phyloP scores from a whole-genome alignment of 2,888 invertebrate species.

The Ophion ventricosus region DNA sequence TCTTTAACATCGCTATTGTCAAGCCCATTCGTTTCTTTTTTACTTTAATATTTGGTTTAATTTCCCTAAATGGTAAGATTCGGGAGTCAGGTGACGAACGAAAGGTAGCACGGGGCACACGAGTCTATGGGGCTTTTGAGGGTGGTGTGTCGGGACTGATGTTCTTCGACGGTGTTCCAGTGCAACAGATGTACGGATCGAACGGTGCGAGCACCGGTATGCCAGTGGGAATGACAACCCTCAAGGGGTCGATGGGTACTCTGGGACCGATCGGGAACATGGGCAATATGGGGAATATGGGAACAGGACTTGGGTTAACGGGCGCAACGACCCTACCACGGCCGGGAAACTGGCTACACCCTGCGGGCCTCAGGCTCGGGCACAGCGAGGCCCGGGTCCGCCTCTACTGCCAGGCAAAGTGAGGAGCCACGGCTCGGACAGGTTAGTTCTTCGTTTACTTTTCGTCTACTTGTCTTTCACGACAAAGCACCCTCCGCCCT shows the following conservation, averaged over 20 bases:
- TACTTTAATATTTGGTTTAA: not conserved
- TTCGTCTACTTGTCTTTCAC: not conserved
- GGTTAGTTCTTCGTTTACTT: constrained; percentile 75
- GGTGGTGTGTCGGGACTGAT: constrained; percentile 79
- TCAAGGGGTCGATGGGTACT: constrained; percentile 85
- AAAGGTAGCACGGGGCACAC: constrained; percentile 11
- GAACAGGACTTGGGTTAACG: constrained; percentile 81
- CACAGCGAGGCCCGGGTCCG: constrained; percentile 91
- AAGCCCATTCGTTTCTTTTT: not conserved
- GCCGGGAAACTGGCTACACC: constrained; percentile 98
- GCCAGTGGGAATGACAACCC: constrained; percentile 81
- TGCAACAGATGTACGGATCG: constrained; percentile 91
- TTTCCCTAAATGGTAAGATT: not conserved
- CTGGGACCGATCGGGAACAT: constrained; percentile 84
- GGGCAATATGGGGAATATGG: constrained; percentile 81
- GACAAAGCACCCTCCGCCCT: not conserved
- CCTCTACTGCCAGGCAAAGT: constrained; percentile 90
- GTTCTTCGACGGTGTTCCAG: constrained; percentile 85
- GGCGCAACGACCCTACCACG: constrained; percentile 83
- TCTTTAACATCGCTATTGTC: not conserved
- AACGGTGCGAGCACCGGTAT: constrained; percentile 86
- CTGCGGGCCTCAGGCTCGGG: constrained; percentile 93
- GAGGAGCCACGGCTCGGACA: constrained; percentile 85
- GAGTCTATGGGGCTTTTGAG: constrained; percentile 61
- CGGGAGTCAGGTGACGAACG: not conserved